Conservation (phyloP, 2,888 invertebrate genomes). For the Melanargia galathea region DNA sequence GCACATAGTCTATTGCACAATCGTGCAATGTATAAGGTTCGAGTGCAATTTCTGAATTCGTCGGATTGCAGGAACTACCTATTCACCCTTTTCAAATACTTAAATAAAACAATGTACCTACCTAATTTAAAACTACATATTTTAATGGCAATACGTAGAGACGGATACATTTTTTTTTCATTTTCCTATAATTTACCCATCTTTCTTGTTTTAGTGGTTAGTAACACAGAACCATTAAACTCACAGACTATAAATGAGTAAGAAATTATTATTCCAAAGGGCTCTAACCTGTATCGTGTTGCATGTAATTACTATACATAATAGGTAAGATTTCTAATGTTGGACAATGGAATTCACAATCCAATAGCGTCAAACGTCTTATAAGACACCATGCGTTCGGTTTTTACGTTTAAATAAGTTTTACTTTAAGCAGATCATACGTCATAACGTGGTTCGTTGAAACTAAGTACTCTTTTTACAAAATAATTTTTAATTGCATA, state of each 20-base stretch:
- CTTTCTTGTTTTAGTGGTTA: conserved; percentile 16
- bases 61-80: no score
- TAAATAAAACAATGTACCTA: neutral
- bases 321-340: conserved; percentile 26
- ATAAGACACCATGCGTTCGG: neutral
- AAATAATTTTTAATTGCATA: no score
- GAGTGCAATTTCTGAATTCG: no score
- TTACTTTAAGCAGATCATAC: neutral
- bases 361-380: conserved; percentile 6
- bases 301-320: conserved; percentile 28
- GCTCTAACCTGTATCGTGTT: conserved; percentile 31
- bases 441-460: no score
- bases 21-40: no score
- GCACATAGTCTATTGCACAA: no score
- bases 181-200: conserved; percentile 20
- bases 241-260: conserved; percentile 22
- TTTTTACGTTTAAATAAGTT: neutral
- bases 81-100: no score
- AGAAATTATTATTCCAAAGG: conserved; percentile 26
- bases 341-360: conserved; percentile 20
- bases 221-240: conserved; percentile 17
- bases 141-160: neutral
- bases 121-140: no score
- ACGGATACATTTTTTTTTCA: neutral
- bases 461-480: no score